These are phyloP conservation scores for Microdon myrmicae DNA, from an alignment of 2,888 invertebrate species.

Conservation along the genomic window DNA sequence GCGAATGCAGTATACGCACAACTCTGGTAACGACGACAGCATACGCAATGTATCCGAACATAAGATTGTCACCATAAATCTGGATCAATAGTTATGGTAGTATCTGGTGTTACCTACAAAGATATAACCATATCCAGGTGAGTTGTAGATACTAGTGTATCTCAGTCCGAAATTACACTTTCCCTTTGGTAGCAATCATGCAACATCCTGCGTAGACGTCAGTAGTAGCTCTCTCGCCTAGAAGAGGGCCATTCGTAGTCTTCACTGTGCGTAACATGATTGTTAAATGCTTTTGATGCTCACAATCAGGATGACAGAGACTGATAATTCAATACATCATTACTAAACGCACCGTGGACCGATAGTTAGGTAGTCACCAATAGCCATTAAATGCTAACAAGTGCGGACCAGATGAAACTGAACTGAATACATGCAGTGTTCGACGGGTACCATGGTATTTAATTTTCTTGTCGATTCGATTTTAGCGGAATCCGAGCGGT, in stretches of 20 bases:
- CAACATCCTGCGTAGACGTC: not conserved
- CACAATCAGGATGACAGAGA: slow-evolving; percentile 46
- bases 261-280: slow-evolving; percentile 27
- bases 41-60: not conserved
- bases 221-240: not conserved
- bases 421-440: slow-evolving; percentile 15
- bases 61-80: slow-evolving; percentile 48
- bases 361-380: slow-evolving; percentile 5
- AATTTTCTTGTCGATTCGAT: slow-evolving; percentile 36
- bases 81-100: slow-evolving; percentile 37
- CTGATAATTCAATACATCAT: slow-evolving; percentile 49
- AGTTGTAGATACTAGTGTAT: slow-evolving; percentile 12
- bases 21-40: slow-evolving; percentile 13
- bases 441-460: slow-evolving; percentile 34
- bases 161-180: slow-evolving; percentile 34
- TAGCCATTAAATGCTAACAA: slow-evolving; percentile 16
- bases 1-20: slow-evolving; percentile 6
- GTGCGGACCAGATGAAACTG: no score
- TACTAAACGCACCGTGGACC: slow-evolving; percentile 32
- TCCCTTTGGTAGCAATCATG: slow-evolving; percentile 21
- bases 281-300: slow-evolving; percentile 41
- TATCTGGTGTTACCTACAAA: slow-evolving; percentile 29
- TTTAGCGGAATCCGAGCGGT: slow-evolving; percentile 25
- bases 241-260: slow-evolving; percentile 1
- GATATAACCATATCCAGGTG: no score